Base-by-base conservation (phyloP, 1,140 invertebrate genomes). In the Drosophila nikananu region DNA sequence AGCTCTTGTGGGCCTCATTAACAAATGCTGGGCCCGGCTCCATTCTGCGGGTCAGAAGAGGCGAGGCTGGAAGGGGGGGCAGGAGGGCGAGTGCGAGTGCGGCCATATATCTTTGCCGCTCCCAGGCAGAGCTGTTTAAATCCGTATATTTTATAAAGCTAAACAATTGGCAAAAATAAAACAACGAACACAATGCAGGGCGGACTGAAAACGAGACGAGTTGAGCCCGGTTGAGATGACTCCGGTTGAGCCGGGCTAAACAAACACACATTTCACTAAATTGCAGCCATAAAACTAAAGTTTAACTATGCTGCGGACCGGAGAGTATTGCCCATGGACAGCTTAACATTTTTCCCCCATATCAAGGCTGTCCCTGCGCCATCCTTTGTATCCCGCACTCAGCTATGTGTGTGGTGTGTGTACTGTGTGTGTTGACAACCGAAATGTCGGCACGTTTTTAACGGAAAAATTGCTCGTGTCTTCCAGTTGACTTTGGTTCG, bases 221-320 rank as follows among this genome's bases (percentile, higher is more conserved):
- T 21, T 48, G 54, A 73, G 68, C 46, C 59, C 49, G 35, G 49
- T 57, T 39, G 54, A 62, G 74, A 75, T 63, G 71, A 75, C 58
- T 65, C 44, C 60, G 60, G 60, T 48, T 39, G 54, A 76, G 75
- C 65, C 39, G 37, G 63, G 74, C 57, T 82, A 78, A 72, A 62
- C 65, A 83, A 77, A 65, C 81, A 76, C 35, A 84, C 81, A 90
- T 89, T 89, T 90, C 71, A 87, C 64, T 80, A 89, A 89, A 89
- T 89, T 89, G 86, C 81, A 86, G 81, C 79, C 64, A 89, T 89
- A 91, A 89, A 89, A 89, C 86, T 89, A 90, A 90, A 89, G 75
- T 89, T 89, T 90, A 89, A 89, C 84, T 81, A 80, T 67, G 68
- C 64, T 68, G 49, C 67, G 67, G 63, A 71, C 48, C 63, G 49